Evolutionary conservation across 2,888 invertebrate genomes (phyloP), one percentile per base, ranked within the genome.

Genomic region (Orgyia antiqua): DNA sequence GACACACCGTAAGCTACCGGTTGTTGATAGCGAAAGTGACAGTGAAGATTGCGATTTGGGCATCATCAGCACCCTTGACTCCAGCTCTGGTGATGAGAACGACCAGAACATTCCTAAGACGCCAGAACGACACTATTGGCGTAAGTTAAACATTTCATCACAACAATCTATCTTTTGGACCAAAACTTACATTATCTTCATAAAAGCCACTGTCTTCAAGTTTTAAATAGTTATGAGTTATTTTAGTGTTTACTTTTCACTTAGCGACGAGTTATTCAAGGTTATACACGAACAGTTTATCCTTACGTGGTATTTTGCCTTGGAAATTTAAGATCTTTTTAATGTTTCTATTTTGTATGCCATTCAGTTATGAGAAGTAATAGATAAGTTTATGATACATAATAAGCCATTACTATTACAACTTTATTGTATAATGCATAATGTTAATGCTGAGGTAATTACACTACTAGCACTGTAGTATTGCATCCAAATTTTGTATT

Each of bases 11-110:
- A 67, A 61, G 31, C 63, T 86, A 8, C 75, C 86, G 10, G 84
- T 83, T 19, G 69, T 84, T 33, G 74, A 84, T 25, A 84, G 84
- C 42, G 86, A 86, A 43, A 84, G 80, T 43, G 84, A 84, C 50
- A 78, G 73, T 30, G 88, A 88, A 41, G 87, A 86, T 26, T 87
- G 79, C 21, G 89, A 89, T 52, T 68, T 89, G 36, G 89, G 89
- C 30, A 88, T 87, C 58, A 89, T 89, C 56, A 87, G 87, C 44
- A 87, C 89, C 10, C 51, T 89, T 33, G 84, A 87, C 49, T 80
- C 86, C 29, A 87, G 83, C 46, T 86, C 86, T 30, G 73, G 82
- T 29, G 83, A 86, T 10, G 87, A 87, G 37, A 73, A 68, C 11
- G 80, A 82, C 41, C 63, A 59, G 12, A 64, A 60, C 41, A 51